Evolutionary conservation across 2,797 vertebrate genomes (phyloP).

Genomic region (Peromyscus attwateri): DNA sequence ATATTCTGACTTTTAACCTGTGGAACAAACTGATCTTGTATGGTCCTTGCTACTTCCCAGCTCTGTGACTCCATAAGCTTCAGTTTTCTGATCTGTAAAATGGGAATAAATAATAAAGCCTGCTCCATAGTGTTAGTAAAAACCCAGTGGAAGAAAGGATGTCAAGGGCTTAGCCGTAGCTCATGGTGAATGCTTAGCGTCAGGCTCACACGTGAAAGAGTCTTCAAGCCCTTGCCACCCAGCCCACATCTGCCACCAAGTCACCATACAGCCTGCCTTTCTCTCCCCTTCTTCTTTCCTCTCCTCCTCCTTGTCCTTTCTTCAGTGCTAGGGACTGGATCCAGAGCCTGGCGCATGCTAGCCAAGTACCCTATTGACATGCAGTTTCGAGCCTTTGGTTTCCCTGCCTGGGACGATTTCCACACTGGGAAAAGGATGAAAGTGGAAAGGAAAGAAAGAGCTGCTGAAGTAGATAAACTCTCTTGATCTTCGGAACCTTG

Average conservation of each 20-base stretch:
- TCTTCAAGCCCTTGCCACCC: not conserved
- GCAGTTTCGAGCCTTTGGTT: slow-evolving; percentile 18
- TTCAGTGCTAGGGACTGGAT: not conserved
- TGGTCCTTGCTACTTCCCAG: not conserved
- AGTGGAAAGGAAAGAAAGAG: not conserved
- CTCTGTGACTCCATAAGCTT: slow-evolving; percentile 4
- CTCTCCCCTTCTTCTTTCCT: not conserved
- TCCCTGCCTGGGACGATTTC: not conserved
- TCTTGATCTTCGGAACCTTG: slow-evolving; percentile 1
- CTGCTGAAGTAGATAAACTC: not conserved
- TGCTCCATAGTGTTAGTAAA: not conserved
- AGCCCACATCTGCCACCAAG: not conserved
- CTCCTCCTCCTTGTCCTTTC: not conserved
- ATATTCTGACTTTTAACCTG: not conserved
- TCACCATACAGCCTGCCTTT: not conserved
- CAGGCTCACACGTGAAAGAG: not conserved
- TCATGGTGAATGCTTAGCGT: not conserved
- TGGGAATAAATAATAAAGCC: slow-evolving; percentile 3
- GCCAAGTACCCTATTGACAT: not conserved
- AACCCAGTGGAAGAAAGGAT: not conserved
- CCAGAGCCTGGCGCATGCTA: not conserved
- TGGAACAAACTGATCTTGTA: not conserved
- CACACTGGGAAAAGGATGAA: not conserved
- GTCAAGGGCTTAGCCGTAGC: not conserved
- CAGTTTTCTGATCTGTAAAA: slow-evolving; percentile 52